phyloP scores from a whole-genome alignment of 2,797 vertebrate species.

The Parambassis ranga region DNA sequence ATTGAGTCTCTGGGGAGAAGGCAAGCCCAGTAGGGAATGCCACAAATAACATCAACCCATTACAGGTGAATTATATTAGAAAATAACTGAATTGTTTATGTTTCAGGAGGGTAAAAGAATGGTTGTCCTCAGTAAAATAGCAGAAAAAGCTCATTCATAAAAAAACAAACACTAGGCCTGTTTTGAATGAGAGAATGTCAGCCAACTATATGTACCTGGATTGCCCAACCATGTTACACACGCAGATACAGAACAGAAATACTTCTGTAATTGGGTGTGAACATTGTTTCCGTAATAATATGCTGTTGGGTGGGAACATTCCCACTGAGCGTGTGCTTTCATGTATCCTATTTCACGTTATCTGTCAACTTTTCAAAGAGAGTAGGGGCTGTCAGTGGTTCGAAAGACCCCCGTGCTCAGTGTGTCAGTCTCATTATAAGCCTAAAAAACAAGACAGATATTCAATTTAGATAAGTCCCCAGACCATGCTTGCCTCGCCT shows the following conservation, averaged over 20 bases:
- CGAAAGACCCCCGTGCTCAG: conserved; percentile 69
- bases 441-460: conserved; percentile 83
- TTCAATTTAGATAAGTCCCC: conserved; percentile 85
- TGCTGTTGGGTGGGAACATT: conserved; percentile 53
- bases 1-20: conserved; percentile 54
- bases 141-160: neutral
- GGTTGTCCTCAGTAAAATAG: neutral
- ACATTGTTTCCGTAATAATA: conserved; percentile 73
- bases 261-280: conserved; percentile 62
- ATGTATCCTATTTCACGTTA: conserved; percentile 77
- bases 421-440: conserved; percentile 78
- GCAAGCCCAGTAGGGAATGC: conserved; percentile 16
- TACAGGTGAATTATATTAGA: conserved; percentile 2
- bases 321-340: conserved; percentile 68
- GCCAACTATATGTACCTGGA: neutral
- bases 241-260: conserved; percentile 38
- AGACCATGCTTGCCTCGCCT: conserved; percentile 71
- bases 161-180: neutral
- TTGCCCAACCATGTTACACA: neutral
- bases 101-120: neutral
- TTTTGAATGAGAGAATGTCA: conserved; percentile 3
- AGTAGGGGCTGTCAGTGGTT: conserved; percentile 68
- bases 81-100: conserved; percentile 1
- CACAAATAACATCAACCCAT: conserved; percentile 1
- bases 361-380: conserved; percentile 80